Base-by-base conservation (phyloP, 2,113 vertebrate genomes). In the Limanda limanda region DNA sequence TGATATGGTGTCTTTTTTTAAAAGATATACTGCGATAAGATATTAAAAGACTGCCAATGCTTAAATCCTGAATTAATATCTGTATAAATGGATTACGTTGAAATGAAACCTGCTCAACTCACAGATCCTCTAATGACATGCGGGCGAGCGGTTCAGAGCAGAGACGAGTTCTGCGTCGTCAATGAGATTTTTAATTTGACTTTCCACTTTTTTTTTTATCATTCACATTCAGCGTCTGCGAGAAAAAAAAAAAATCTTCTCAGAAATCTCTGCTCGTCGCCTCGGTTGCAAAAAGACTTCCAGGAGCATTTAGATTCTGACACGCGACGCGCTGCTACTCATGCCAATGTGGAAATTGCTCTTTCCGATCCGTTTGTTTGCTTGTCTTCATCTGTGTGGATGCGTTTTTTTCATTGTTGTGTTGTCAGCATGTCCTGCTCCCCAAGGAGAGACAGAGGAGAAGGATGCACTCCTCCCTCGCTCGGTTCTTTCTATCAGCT, bases 351-450 rank as follows among this genome's bases (percentile, higher is more conserved):
- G 11, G 64, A 86, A 86, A 85, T 76, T 71, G 74, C 71, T 79
- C 70, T 80, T 82, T 80, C 73, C 51, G 6, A 76, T 40, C 60
- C 20, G 59, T 86, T 76, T 77, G 81, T 82, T 86, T 82, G 77
- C 74, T 79, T 82, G 83, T 85, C 87, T 87, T 87, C 45, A 89
- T 78, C 81, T 82, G 74, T 77, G 79, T 75, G 25, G 71, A 62
- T 76, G 15, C 71, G 68, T 12, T 61, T 5, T 12, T 61, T 5
- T 8, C 20, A 45, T 57, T 57, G 67, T 24, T 76, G 80, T 72
- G 76, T 78, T 24, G 78, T 86, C 86, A 84, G 77, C 74, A 86
- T 4, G 72, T 90, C 77, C 31, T 27, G 21, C 52, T 83, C 85
- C 68, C 72, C 5, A 14, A 68, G 68, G 80, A 85, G 66, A 68